phyloP scores from a whole-genome alignment of 2,113 vertebrate genomes.

The Forbesichthys papilliferus region DNA sequence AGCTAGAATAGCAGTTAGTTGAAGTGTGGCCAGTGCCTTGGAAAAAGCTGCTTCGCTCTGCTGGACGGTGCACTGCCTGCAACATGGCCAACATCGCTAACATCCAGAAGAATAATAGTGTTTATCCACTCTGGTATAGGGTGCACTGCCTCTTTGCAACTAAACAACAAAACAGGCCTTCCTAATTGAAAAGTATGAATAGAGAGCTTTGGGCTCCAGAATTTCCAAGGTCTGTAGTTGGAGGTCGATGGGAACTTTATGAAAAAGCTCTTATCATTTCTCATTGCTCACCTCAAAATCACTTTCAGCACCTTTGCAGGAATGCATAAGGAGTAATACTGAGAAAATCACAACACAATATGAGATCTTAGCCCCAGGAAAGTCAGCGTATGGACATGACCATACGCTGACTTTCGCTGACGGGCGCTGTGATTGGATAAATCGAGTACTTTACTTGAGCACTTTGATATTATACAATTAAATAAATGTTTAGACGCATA shows the following conservation, averaged over 20 bases:
- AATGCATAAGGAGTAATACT: conserved; percentile 6
- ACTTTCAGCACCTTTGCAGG: background rate
- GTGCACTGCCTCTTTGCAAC: background rate
- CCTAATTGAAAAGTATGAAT: conserved; percentile 27
- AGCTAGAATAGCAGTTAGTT: too few relatives aligned
- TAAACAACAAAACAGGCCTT: conserved; percentile 14
- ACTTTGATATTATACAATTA: background rate
- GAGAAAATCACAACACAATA: background rate
- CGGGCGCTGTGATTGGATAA: background rate
- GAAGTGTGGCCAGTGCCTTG: too few relatives aligned
- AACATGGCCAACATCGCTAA: too few relatives aligned
- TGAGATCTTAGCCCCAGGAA: background rate
- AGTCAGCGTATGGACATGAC: background rate
- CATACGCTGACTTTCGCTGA: too few relatives aligned
- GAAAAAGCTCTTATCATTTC: conserved; percentile 25
- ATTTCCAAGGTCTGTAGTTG: conserved; percentile 27
- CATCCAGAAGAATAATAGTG: conserved; percentile 12
- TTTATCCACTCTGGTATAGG: background rate
- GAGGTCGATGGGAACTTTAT: conserved; percentile 14
- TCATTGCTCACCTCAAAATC: conserved; percentile 7
- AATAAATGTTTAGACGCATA: too few relatives aligned
- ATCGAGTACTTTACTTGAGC: background rate
- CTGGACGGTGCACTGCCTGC: background rate
- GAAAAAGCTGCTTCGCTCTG: background rate
- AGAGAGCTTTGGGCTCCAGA: background rate